Percentiles rank a stretch among this genome's conserved stretches.
Evolutionary conservation across 2,797 vertebrate species (phyloP).

Genomic region (Nannoperca australis): DNA sequence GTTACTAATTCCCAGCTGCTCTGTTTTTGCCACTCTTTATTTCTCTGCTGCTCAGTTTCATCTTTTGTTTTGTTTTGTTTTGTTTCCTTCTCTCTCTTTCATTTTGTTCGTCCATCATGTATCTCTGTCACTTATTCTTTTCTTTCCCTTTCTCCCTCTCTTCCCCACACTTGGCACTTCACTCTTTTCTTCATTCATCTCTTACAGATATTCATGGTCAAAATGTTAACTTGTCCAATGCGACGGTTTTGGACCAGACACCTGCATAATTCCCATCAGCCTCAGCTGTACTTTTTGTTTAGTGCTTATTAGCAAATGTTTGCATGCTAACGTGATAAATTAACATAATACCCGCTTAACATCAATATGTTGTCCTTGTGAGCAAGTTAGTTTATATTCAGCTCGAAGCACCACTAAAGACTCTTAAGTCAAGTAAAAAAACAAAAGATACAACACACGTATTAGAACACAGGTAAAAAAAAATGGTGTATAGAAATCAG

Average conservation of each 20-base stretch:
- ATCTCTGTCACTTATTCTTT: not conserved
- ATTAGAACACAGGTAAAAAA: not conserved
- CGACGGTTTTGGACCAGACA: not conserved
- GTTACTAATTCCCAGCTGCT: conserved; percentile 13
- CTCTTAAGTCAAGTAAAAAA: not conserved
- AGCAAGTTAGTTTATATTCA: not conserved
- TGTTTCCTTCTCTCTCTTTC: not conserved
- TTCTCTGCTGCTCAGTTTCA: not conserved
- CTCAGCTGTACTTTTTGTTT: no score
- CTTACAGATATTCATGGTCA: not conserved
- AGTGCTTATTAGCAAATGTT: not conserved
- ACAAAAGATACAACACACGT: not conserved
- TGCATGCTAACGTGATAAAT: not conserved
- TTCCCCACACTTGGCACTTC: not conserved
- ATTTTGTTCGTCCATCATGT: not conserved
- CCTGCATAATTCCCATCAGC: not conserved
- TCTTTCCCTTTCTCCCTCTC: not conserved
- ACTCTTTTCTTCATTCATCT: not conserved
- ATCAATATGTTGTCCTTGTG: no score
- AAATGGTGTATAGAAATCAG: not conserved
- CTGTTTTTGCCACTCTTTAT: conserved; percentile 6
- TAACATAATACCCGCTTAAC: no score
- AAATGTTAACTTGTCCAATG: not conserved
- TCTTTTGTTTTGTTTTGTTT: not conserved
- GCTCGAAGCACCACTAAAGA: not conserved